Evolutionary conservation across 2,888 invertebrate species (phyloP).

Genomic region (Notodonta dromedarius): DNA sequence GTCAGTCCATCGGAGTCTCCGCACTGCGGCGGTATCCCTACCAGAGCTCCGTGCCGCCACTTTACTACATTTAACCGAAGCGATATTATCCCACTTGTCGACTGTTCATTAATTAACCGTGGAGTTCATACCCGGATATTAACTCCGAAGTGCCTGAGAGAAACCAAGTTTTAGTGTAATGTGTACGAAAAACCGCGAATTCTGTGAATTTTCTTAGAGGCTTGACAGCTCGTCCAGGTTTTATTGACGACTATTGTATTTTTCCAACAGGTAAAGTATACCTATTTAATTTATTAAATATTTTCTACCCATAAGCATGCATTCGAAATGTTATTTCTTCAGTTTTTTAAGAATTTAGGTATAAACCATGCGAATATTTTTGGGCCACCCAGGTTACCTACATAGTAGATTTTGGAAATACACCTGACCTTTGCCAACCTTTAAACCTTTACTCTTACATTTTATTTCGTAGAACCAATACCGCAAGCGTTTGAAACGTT

Average conservation of each 20-base stretch:
- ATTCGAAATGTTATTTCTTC: not conserved
- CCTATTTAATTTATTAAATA: constrained; percentile 8
- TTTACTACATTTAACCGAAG: constrained; percentile 35
- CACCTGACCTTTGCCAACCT: no score
- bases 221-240: constrained; percentile 50
- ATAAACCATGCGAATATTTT: no score
- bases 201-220: constrained; percentile 56
- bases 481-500: constrained; percentile 24
- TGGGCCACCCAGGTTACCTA: no score
- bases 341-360: no score
- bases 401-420: no score
- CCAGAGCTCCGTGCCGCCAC: constrained; percentile 34
- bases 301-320: not conserved
- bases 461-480: constrained; percentile 13
- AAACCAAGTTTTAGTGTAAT: constrained; percentile 49
- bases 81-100: constrained; percentile 37
- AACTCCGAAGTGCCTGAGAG: constrained; percentile 43
- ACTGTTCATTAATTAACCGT: constrained; percentile 25
- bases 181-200: constrained; percentile 53
- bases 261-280: constrained; percentile 68
- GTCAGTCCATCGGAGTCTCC: constrained; percentile 71
- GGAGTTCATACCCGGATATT: constrained; percentile 33
- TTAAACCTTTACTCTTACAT: no score
- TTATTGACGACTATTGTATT: constrained; percentile 60
- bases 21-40: constrained; percentile 73